phyloP scores from a whole-genome alignment of 2,888 invertebrate genomes.

The Thymelicus acteon region DNA sequence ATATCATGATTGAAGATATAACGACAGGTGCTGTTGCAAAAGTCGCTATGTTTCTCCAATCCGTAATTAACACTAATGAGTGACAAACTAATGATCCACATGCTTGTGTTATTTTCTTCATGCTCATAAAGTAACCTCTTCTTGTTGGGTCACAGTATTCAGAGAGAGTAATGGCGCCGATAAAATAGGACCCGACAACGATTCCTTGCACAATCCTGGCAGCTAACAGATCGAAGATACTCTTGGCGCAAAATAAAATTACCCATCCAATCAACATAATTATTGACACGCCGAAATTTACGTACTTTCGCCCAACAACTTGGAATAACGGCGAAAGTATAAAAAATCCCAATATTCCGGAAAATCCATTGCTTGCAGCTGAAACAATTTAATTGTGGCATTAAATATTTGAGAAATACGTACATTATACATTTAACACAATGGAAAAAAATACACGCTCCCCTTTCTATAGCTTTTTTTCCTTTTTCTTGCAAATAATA shows the following conservation, averaged over 20 bases:
- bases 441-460: too few relatives aligned
- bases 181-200: slow-evolving; percentile 47
- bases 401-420: too few relatives aligned
- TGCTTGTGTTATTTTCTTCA: slow-evolving; percentile 47
- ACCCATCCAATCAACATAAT: slow-evolving; percentile 49
- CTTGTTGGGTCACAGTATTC: slow-evolving; percentile 52
- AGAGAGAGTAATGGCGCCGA: slow-evolving; percentile 46
- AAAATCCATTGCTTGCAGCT: slow-evolving; percentile 53
- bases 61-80: slow-evolving; percentile 45
- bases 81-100: slow-evolving; percentile 52
- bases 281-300: slow-evolving; percentile 41
- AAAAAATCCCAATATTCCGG: slow-evolving; percentile 51
- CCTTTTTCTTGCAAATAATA: too few relatives aligned
- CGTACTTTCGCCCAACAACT: slow-evolving; percentile 49
- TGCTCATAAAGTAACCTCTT: slow-evolving; percentile 52
- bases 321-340: slow-evolving; percentile 50
- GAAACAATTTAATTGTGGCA: slow-evolving; percentile 35
- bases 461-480: too few relatives aligned
- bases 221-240: slow-evolving; percentile 44
- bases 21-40: too few relatives aligned
- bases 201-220: slow-evolving; percentile 54
- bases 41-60: slow-evolving; percentile 52
- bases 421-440: too few relatives aligned
- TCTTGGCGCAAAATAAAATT: slow-evolving; percentile 47
- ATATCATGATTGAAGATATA: slow-evolving; percentile 44